phyloP scores from a whole-genome alignment of 2,113 vertebrate genomes.

The Vulpes ferrilata region DNA sequence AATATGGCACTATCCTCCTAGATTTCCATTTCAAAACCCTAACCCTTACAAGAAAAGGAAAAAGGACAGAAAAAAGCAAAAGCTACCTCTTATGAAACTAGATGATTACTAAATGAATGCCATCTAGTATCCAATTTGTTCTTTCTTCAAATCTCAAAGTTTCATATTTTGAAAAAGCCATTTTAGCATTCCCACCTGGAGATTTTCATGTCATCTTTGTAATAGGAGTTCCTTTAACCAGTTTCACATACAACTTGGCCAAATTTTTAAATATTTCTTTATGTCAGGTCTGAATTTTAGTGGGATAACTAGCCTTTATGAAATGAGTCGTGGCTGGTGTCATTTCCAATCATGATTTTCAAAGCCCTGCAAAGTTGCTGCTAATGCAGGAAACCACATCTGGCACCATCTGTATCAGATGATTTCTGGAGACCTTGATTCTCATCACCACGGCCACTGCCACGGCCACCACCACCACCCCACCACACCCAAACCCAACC shows the following conservation, averaged over 20 bases:
- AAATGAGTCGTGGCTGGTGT: not conserved
- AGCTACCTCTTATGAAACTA: not conserved
- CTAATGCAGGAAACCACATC: not conserved
- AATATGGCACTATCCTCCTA: constrained; percentile 30
- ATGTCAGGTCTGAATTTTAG: constrained; percentile 19
- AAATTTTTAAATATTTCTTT: not conserved
- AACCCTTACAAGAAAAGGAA: not conserved
- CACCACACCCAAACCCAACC: not conserved
- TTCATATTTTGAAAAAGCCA: constrained; percentile 42
- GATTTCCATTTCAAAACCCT: constrained; percentile 36
- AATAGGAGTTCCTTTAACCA: not conserved
- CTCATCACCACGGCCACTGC: not conserved
- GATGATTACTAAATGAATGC: not conserved
- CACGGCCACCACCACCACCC: no score
- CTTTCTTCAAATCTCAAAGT: constrained; percentile 51
- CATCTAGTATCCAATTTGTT: not conserved
- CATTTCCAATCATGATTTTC: not conserved
- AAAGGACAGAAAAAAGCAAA: not conserved
- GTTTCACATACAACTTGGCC: not conserved
- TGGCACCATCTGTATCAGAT: not conserved
- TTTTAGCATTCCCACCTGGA: not conserved
- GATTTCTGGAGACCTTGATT: not conserved
- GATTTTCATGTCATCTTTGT: not conserved
- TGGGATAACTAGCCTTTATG: not conserved
- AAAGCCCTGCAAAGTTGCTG: not conserved